Base-by-base conservation (phyloP, 2,888 invertebrate species). In the Patella pellucida region DNA sequence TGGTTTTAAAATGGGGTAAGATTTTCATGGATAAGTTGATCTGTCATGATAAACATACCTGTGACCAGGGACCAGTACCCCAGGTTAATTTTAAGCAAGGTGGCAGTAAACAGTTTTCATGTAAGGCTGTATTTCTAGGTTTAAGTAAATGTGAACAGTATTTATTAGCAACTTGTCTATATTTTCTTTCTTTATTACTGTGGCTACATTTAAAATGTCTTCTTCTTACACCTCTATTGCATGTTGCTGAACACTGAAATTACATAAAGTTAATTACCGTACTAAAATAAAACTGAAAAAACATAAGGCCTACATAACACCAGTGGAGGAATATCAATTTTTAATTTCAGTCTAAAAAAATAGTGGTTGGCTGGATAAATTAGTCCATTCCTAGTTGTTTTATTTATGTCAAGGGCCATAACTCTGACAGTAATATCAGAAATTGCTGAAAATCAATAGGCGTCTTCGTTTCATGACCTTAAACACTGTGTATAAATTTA, bases 171-270 rank as follows among this genome's bases (percentile, higher is more conserved):
- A 78, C 78, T n/a, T 77, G 71, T 11, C 77, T 78, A 23, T 71
- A 74, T 72, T 78, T 84, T 68, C 89, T 88, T 73, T 72, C 76
- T 71, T 31, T 78, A 74, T 85, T 82, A 72, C 82, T 82, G 68
- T 83, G 83, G 16, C 79, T 81, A 76, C 89, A 89, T 7, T 76
- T 76, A 27, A 85, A 82, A 11, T 73, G 76, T n/a, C 89, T 81
- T 9, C 81, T 76, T 70, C 79, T 84, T 31, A 82, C 52, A 12
- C 89, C 89, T 62, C 81, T 82, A 31, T 84, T 87, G 78, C 89
- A 89, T 11, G 85, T 84, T 16, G 71, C 77, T 52, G 87, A 86
- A 79, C 89, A 89, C 86, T 86, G 78, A 9, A 78, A 81, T 41
- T 52, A 68, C 12, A 75, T 27, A 68, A 41, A 51, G 19, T 19